Evolutionary conservation across 2,113 vertebrate genomes (phyloP).

Genomic region (Tympanuchus pallidicinctus): DNA sequence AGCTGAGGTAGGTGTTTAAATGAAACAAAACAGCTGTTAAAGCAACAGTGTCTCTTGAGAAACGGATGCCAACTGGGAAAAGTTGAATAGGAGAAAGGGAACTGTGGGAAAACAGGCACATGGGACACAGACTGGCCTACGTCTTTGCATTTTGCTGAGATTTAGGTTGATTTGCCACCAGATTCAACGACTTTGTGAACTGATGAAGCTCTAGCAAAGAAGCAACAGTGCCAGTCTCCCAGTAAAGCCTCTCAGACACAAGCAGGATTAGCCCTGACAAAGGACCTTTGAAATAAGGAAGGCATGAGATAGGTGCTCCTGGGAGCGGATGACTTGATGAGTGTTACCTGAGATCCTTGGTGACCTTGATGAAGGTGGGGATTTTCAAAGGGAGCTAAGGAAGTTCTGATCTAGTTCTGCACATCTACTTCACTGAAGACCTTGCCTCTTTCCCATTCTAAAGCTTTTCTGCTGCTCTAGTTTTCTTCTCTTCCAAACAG

Average conservation of each 20-base stretch:
- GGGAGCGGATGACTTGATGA: background rate
- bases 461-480: background rate
- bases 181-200: background rate
- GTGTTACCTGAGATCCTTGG: background rate
- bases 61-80: background rate
- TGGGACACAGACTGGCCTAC: rapidly evolving
- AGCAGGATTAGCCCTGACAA: background rate
- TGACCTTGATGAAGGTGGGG: background rate
- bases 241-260: background rate
- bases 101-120: background rate
- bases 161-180: background rate
- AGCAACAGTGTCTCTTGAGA: constrained; percentile 30
- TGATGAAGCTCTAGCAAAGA: background rate
- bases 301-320: background rate
- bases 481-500: background rate
- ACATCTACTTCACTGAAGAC: background rate
- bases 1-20: constrained; percentile 67
- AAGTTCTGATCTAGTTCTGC: background rate
- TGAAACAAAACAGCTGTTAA: constrained; percentile 62
- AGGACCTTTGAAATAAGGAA: background rate
- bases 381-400: background rate
- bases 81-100: background rate
- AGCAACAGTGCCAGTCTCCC: background rate
- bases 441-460: background rate
- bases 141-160: background rate